Evolutionary conservation across 1,140 invertebrate species (phyloP).

Genomic region (honey bee (Apis mellifera)): DNA sequence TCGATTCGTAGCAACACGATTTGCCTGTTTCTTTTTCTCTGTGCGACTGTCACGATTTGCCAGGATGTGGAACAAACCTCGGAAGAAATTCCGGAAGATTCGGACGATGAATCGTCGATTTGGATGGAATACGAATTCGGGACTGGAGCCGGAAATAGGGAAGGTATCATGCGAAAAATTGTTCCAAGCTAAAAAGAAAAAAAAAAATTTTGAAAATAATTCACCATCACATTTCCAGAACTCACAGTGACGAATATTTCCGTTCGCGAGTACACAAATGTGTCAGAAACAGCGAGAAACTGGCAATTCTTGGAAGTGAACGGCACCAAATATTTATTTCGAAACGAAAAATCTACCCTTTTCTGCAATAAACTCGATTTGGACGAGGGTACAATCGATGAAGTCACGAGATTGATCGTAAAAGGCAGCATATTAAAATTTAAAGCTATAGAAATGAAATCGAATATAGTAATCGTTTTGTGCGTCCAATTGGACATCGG

Average conservation of each 20-base stretch:
- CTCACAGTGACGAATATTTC: constrained; percentile 61
- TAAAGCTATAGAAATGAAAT: constrained; percentile 41
- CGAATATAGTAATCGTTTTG: constrained; percentile 50
- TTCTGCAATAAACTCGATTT: constrained; percentile 51
- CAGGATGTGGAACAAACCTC: constrained; percentile 3
- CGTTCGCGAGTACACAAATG: constrained; percentile 16
- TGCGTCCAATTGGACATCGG: constrained; percentile 49
- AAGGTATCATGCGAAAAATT: constrained; percentile 55
- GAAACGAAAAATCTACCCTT: constrained; percentile 18
- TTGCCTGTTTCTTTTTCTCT: constrained; percentile 31
- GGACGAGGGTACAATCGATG: background rate
- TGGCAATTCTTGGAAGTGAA: constrained; percentile 56
- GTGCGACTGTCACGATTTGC: background rate
- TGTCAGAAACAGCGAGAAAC: constrained; percentile 22
- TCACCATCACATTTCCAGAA: constrained; percentile 48
- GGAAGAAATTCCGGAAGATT: constrained; percentile 2
- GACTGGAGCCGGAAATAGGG: constrained; percentile 66
- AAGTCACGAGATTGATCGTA: background rate
- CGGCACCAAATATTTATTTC: constrained; percentile 49
- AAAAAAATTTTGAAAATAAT: too few species aligned
- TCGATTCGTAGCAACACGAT: background rate
- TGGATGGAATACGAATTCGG: constrained; percentile 68
- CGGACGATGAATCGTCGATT: constrained; percentile 34
- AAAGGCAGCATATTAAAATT: constrained; percentile 52
- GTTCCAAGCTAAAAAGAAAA: too few species aligned